Base-by-base conservation (phyloP, 2,888 invertebrate species). In the Selenia dentaria region DNA sequence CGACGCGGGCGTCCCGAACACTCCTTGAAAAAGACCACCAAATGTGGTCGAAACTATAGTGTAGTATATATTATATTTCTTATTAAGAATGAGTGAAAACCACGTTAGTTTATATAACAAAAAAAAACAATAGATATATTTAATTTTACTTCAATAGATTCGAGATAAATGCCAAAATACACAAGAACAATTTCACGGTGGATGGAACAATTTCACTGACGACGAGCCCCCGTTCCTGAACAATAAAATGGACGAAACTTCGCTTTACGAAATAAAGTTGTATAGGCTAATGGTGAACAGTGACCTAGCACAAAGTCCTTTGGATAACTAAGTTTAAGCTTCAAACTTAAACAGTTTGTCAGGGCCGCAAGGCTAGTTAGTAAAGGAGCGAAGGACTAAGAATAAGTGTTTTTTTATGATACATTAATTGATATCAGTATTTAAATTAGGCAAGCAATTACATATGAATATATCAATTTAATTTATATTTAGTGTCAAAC, bases 191-290 rank as follows among this genome's bases (percentile, higher is more conserved):
- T 33, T 44, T 47, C 8, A 18, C 22, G 18, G 10, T 25, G 16
- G 40, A 46, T 38, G 68, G 67, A 72, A 64, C 69, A 68, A 79
- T 77, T 14, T 10, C 5, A 12, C 6, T 11, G 26, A 11, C 13
- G 16, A 10, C 34, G 18, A 34, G 18, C 34, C 39, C 16, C 27
- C 33, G 33, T n/a, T 38, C 39, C 11, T 59, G 63, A 77, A 81
- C 80, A 84, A 84, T 82, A 72, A 79, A 79, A 78, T 70, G 57
- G 62, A 67, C 69, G 69, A 74, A 84, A 81, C 70, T 83, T 79
- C 59, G 65, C 70, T 58, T 60, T 51, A 62, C 51, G 49, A 71
- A 65, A 70, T 75, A 73, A 75, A 73, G 76, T 67, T 68, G 56
- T 70, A 69, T 73, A 65, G 63, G 72, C 73, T 84, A 82, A 85